Conservation (phyloP, 2,888 invertebrate genomes). For the Phyllotreta cruciferae region DNA sequence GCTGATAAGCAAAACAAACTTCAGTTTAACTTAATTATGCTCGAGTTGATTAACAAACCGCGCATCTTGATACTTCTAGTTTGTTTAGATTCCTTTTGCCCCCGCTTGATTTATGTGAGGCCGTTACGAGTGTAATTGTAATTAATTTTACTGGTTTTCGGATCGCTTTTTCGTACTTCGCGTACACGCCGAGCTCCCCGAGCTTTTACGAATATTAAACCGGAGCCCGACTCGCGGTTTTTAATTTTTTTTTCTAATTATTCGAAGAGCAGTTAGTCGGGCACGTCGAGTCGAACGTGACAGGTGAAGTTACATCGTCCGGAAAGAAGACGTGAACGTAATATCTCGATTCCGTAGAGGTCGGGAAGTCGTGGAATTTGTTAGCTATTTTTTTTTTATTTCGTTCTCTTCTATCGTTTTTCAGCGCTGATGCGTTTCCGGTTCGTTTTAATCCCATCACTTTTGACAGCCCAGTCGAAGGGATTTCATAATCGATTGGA, state of each 20-base stretch:
- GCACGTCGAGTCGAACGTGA: conserved; percentile 9
- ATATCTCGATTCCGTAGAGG: conserved; percentile 1
- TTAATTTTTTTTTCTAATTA: conserved; percentile 24
- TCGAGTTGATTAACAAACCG: conserved; percentile 5
- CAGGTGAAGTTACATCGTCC: conserved; percentile 11
- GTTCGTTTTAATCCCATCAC: no score
- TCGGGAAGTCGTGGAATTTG: conserved; percentile 1
- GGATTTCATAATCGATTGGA: no score
- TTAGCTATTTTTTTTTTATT: neutral
- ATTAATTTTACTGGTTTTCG: no score
- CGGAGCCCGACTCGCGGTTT: conserved; percentile 33
- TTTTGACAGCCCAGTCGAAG: no score
- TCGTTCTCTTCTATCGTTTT: no score
- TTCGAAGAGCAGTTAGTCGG: conserved; percentile 15
- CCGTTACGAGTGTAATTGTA: no score
- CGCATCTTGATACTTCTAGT: conserved; percentile 2
- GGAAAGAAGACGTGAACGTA: conserved; percentile 20
- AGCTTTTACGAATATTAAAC: conserved; percentile 42
- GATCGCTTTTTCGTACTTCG: neutral
- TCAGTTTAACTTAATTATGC: conserved; percentile 5
- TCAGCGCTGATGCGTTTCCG: no score
- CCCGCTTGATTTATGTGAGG: neutral
- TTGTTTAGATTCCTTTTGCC: no score
- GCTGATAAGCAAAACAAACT: neutral
- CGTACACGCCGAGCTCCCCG: conserved; percentile 1